Evolutionary conservation across 2,888 invertebrate species (phyloP).

Genomic region (Polylopha cassiicola): DNA sequence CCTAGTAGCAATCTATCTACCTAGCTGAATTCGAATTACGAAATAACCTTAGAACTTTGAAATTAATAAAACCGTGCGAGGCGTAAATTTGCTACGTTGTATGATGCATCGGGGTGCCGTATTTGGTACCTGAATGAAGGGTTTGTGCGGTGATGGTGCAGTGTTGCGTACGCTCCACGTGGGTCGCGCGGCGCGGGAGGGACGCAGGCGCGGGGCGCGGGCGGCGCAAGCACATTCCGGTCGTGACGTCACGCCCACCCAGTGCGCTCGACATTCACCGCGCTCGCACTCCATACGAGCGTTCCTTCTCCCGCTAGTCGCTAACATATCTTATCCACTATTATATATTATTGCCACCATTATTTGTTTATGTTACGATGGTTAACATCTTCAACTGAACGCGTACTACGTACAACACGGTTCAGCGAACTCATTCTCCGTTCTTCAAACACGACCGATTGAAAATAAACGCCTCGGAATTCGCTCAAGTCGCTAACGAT

Average conservation of each 20-base stretch:
- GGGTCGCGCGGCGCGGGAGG: slow-evolving; percentile 37
- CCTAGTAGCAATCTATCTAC: slow-evolving; percentile 20
- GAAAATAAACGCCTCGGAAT: slow-evolving; percentile 39
- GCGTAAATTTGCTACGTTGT: slow-evolving; percentile 7
- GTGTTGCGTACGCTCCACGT: slow-evolving; percentile 64
- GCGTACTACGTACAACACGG: slow-evolving; percentile 17
- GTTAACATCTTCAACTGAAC: slow-evolving; percentile 4
- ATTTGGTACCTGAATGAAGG: slow-evolving; percentile 56
- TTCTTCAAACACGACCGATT: slow-evolving; percentile 34
- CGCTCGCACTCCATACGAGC: slow-evolving; percentile 45
- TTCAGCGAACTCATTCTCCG: slow-evolving; percentile 37
- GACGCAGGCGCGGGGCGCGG: slow-evolving; percentile 32
- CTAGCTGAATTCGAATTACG: too few species aligned
- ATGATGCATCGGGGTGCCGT: slow-evolving; percentile 34
- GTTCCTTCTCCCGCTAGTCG: slow-evolving; percentile 46
- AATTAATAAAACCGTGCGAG: too few species aligned
- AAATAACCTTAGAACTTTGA: too few species aligned
- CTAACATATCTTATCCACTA: slow-evolving; percentile 61
- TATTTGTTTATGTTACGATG: slow-evolving; percentile 46
- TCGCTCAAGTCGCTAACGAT: slow-evolving; percentile 43
- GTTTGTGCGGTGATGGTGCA: slow-evolving; percentile 37
- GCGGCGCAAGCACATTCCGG: slow-evolving; percentile 69
- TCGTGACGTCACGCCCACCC: slow-evolving; percentile 77
- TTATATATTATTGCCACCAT: slow-evolving; percentile 36
- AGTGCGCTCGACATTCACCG: slow-evolving; percentile 70